Conservation (phyloP, 2,113 vertebrate genomes). For the Cephalopterus ornatus region DNA sequence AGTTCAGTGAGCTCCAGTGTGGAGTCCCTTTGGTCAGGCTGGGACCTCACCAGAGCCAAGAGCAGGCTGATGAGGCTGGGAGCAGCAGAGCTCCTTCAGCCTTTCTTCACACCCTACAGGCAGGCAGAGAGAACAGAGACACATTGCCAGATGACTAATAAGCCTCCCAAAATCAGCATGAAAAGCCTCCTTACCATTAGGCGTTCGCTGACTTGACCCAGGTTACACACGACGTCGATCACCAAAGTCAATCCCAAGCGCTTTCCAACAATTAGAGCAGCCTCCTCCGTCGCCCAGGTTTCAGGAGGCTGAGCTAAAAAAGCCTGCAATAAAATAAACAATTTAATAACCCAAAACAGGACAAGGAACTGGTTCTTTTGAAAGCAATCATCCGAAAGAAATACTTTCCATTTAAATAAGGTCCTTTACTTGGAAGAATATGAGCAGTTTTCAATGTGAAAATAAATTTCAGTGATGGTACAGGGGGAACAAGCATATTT, state of each 20-base stretch:
- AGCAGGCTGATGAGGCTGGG: not conserved
- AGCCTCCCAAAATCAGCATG: not conserved
- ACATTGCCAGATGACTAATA: accelerated
- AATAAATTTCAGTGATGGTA: not conserved
- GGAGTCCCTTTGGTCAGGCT: not conserved
- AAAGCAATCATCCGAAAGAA: not conserved
- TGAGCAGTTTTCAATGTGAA: not conserved
- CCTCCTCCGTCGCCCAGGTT: not conserved
- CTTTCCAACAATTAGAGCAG: not conserved
- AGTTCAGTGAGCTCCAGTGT: not conserved
- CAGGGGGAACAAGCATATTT: not conserved
- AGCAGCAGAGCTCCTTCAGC: not conserved
- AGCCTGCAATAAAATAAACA: not conserved
- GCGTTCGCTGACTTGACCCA: not conserved
- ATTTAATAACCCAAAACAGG: not conserved
- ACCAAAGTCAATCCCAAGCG: not conserved
- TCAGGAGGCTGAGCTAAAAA: not conserved
- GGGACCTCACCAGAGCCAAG: not conserved
- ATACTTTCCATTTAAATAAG: not conserved
- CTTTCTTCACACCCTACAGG: not conserved
- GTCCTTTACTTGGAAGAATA: not conserved
- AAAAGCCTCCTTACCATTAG: not conserved
- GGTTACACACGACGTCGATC: not conserved
- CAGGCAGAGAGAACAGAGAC: not conserved
- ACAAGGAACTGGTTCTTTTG: not conserved